Base-by-base conservation (phyloP, 2,888 invertebrate species). In the Dryomyza anilis region DNA sequence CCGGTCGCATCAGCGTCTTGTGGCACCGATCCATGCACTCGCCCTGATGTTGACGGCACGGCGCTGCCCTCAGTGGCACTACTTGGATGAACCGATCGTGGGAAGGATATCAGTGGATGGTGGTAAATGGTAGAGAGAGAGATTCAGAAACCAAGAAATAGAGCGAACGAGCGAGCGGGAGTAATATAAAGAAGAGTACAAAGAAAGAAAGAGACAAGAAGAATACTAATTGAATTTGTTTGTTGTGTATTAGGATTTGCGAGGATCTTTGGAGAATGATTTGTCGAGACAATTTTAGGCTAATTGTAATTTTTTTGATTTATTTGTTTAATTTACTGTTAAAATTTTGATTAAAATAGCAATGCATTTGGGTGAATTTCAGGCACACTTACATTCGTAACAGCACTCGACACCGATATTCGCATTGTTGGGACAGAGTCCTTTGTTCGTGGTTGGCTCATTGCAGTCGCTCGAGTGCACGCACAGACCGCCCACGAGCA, bases 391-490 rank as follows among this genome's bases (percentile, higher is more conserved):
- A 83, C 83, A 70, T 74, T 82, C 82, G 67, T 78, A 83, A 60
- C 83, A 83, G 64, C 83, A 83, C 63, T 83, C 83, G 12, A 81
- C 80, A 10, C 82, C 83, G 14, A 70, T 62, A 39, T 76, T 72
- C 14, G 70, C 33, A 57, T 77, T 80, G 6, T 74, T 69, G 60
- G 81, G 81, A 56, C 83, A 83, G 10, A 83, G 72, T 16, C 82
- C 82, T 63, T 69, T 74, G 56, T 76, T 80, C 23, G 76, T 76
- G 10, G 82, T 79, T 5, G 73, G 74, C 36, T 74, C 72, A 2
- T 70, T 67, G 45, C 83, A 83, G 59, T 83, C 83, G 14, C 39
- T 68, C 60, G 65, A 70, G 16, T 78, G 74, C 7, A 83, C 83
- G 48, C 83, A 83, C 4, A 82, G 66, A 0, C 83, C 83, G 12